Conservation (phyloP, 2,113 vertebrate species). For the Ornithorhynchus anatinus region DNA sequence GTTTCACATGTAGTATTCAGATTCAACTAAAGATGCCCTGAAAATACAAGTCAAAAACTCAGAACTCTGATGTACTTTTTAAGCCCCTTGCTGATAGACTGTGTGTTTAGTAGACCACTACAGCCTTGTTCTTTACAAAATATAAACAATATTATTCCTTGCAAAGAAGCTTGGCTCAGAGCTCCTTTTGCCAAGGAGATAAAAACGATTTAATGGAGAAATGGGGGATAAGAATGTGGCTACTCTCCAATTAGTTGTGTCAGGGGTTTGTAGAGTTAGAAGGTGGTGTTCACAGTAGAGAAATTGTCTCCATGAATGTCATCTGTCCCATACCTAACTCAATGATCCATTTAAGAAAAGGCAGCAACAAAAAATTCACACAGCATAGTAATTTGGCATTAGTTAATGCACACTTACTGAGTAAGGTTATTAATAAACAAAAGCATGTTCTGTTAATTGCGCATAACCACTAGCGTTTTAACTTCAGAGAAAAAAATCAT, state of each 20-base stretch:
- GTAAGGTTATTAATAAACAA: background rate
- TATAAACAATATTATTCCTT: constrained; percentile 7
- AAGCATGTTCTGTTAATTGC: background rate
- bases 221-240: background rate
- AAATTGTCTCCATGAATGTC: too few species aligned
- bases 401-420: background rate
- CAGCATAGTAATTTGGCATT: background rate
- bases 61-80: background rate
- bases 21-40: background rate
- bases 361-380: background rate
- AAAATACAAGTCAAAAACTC: background rate
- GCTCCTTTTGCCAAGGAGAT: background rate
- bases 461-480: background rate
- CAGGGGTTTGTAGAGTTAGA: too few species aligned
- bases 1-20: background rate
- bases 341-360: background rate
- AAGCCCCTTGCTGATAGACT: background rate
- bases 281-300: too few species aligned
- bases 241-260: background rate
- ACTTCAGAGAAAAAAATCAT: background rate
- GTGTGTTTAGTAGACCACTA: background rate
- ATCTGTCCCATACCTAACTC: background rate
- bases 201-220: background rate
- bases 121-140: background rate
- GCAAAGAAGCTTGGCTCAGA: background rate